Conservation (phyloP, 2,888 invertebrate genomes). For the Polia nebulosa region DNA sequence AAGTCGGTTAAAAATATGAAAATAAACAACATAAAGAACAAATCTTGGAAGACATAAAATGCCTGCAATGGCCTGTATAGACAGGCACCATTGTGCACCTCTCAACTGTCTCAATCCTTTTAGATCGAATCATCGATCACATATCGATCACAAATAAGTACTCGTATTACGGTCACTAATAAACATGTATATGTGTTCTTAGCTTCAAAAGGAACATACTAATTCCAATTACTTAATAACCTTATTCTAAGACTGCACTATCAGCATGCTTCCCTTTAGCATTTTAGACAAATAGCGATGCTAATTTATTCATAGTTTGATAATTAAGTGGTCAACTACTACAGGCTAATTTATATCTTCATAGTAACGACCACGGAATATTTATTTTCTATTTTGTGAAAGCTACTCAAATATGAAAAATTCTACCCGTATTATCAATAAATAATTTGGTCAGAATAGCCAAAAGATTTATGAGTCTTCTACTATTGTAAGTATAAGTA, state of each 20-base stretch:
- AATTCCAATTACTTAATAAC: constrained; percentile 25
- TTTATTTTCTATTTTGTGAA: not conserved
- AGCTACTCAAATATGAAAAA: not conserved
- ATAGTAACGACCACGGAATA: not conserved
- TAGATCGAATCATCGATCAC: no score
- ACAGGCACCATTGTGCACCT: no score
- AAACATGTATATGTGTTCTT: not conserved
- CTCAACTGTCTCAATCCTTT: no score
- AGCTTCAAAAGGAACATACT: constrained; percentile 13
- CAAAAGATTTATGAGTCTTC: constrained; percentile 9
- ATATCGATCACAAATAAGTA: constrained; percentile 7
- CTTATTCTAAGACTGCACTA: constrained; percentile 13
- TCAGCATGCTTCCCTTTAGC: constrained; percentile 18
- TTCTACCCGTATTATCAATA: not conserved
- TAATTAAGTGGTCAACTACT: no score
- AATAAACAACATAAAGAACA: not conserved
- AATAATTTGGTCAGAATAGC: constrained; percentile 10
- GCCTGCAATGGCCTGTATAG: no score
- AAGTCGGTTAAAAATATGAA: no score
- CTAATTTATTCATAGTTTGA: constrained; percentile 22
- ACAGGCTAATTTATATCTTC: not conserved
- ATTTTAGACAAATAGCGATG: constrained; percentile 8
- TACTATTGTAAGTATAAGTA: not conserved
- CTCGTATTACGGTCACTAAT: constrained; percentile 7
- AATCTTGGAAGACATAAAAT: not conserved